A percentile compares a stretch with the other conserved stretches of the same genome.
phyloP scores from a whole-genome alignment of 2,888 invertebrate genomes.

The Agriopis aurantiaria region DNA sequence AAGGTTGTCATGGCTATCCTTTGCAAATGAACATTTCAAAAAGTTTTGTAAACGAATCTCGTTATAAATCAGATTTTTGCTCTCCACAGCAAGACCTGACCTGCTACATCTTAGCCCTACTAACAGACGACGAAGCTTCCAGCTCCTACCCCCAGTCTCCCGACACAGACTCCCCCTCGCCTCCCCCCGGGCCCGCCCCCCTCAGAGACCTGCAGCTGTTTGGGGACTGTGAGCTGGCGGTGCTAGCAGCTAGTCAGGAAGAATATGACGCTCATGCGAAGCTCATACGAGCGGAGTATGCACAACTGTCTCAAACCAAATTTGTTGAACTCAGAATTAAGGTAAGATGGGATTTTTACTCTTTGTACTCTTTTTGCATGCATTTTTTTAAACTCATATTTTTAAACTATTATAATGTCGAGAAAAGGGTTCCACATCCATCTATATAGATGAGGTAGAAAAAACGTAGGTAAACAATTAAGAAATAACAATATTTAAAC shows the following conservation, averaged over 20 bases:
- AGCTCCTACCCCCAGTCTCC: slow-evolving; percentile 55
- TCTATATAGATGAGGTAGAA: no score
- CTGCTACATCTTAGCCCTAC: slow-evolving; percentile 73
- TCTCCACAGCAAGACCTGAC: slow-evolving; percentile 72
- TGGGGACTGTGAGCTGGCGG: slow-evolving; percentile 78
- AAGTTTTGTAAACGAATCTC: no score
- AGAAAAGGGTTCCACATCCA: no score
- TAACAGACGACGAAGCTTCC: slow-evolving; percentile 76
- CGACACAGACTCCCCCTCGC: slow-evolving; percentile 26
- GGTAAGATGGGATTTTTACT: slow-evolving; percentile 48
- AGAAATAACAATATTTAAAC: no score
- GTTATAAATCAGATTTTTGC: not conserved
- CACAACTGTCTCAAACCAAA: slow-evolving; percentile 61
- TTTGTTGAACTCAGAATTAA: slow-evolving; percentile 74
- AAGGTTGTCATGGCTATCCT: no score
- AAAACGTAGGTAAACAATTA: no score
- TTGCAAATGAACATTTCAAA: no score
- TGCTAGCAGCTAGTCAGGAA: slow-evolving; percentile 69
- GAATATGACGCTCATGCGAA: slow-evolving; percentile 76
- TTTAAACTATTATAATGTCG: no score
- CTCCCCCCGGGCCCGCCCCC: slow-evolving; percentile 52
- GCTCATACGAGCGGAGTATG: slow-evolving; percentile 75
- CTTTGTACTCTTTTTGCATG: no score
- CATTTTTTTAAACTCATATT: no score
- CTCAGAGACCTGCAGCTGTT: slow-evolving; percentile 73